A percentile compares a stretch with the other conserved stretches of the same genome.
These are phyloP conservation scores for Bombus superbus DNA, from an alignment of 1,140 invertebrate species.

Conservation along the genomic window DNA sequence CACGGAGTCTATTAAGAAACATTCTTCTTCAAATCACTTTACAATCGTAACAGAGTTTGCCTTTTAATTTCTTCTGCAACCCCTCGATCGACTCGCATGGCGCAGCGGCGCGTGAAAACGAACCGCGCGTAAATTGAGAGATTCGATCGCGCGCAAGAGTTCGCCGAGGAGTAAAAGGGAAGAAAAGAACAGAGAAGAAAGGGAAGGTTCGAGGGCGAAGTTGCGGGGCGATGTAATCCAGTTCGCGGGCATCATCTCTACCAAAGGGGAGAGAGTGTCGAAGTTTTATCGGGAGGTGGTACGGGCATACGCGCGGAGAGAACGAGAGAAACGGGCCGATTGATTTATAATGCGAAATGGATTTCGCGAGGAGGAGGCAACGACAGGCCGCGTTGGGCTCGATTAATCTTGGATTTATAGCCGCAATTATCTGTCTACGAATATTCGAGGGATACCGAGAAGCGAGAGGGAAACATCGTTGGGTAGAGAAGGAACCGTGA, in stretches of 20 bases:
- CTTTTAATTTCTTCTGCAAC: not conserved
- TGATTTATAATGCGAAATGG: constrained; percentile 76
- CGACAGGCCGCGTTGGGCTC: constrained; percentile 70
- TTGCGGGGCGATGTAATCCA: constrained; percentile 54
- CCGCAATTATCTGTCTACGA: constrained; percentile 76
- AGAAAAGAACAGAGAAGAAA: not conserved
- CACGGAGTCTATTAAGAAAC: not conserved
- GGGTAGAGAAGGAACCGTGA: constrained; percentile 27
- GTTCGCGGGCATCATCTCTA: constrained; percentile 59
- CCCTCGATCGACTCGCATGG: not conserved
- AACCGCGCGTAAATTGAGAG: constrained; percentile 19
- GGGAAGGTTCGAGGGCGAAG: constrained; percentile 23
- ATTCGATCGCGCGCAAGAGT: constrained; percentile 40
- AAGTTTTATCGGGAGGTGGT: constrained; percentile 72
- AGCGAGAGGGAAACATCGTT: constrained; percentile 14
- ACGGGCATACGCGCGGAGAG: constrained; percentile 25
- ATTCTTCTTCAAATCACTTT: not conserved
- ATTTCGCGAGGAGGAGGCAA: constrained; percentile 73
- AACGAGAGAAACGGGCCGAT: constrained; percentile 65
- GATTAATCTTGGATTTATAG: constrained; percentile 78
- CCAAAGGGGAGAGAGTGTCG: constrained; percentile 53
- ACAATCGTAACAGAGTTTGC: not conserved
- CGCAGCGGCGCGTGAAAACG: not conserved
- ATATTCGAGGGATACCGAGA: constrained; percentile 65
- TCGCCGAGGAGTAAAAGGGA: not conserved